Base-by-base conservation (phyloP, 2,888 invertebrate species). In the Tachystola acroxantha region DNA sequence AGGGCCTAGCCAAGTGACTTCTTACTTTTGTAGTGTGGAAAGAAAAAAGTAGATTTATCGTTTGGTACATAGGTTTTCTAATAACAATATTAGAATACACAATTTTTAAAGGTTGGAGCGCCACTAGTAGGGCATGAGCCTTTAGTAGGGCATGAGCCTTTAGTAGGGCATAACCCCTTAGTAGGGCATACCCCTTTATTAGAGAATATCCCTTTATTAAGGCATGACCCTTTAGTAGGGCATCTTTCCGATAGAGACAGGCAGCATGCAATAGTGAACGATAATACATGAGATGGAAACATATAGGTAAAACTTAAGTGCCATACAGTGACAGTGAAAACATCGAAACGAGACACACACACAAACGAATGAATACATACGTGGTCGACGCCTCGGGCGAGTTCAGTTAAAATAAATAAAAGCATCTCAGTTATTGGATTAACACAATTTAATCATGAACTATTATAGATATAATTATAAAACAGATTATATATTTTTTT, bases 361-460 rank as follows among this genome's bases (percentile, higher is more conserved):
- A 84, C 78, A 77, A 67, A 78, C 78, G 76, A 81, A 74, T 79
- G 77, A 68, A 82, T 86, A 86, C 86, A 81, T 86, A 86, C 85
- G 85, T 86, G 85, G 71, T 84, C 64, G 80, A 77, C 80, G 82
- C 78, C 85, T 85, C 85, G 78, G 81, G 80, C 73, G 81, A 82
- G 84, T 84, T 76, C 79, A 76, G 81, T 84, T 78, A 81, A 85
- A 82, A 82, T 81, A 81, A 85, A 81, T 77, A 82, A 86, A 85
- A 86, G 82, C 84, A 85, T 80, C 70, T 85, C 77, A 84, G 65
- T 86, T 82, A 85, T 84, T 85, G 71, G 80, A 84, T 66, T 84
- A 86, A 86, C 85, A 86, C 84, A 86, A 84, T 86, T 86, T 86
- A 85, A 86, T 86, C 81, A 86, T 79, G 82, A 79, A 80, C 80